Base-by-base conservation (phyloP, 1,140 invertebrate genomes). In the Drosophila kanapiae region DNA sequence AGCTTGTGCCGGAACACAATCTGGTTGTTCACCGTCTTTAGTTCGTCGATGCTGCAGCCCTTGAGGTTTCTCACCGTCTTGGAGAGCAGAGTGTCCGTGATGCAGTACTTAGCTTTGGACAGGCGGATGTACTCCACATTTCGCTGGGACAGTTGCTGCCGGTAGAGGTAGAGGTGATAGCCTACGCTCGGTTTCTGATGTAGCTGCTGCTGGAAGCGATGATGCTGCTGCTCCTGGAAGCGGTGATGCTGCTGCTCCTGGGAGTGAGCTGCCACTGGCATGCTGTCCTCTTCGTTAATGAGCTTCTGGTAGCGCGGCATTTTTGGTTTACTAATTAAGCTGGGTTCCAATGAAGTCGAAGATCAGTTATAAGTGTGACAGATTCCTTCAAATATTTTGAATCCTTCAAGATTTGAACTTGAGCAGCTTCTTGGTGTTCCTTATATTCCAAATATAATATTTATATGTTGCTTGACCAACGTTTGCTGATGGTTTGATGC, bases 41-140 rank as follows among this genome's bases (percentile, higher is more conserved):
- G 54, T 1, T 91, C 90, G 29, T 91, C 90, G 6, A 75, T 29
- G 58, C 53, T 83, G 85, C 80, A 81, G 27, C 75, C 75, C 7
- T 90, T 75, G 10, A 91, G 51, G 48, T 91, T 90, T 29, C 78
- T 78, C 48, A 91, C 77, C 6, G 79, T 91, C 33, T 86, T 81
- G 45, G 71, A 65, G 63, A 91, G 53, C 29, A 91, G 64, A 4
- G 80, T 84, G 48, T 91, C 90, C 29, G 90, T 91, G 38, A 91
- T 90, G 37, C 78, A 81, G 59, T 91, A 86, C 72, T 91, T 91
- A 35, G 90, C 82, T 51, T 86, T 86, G 31, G 85, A 78, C 40
- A 91, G 45, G 29, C 90, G 75, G 53, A 86, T 83, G 11, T 85
- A 88, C 43, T 87, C 83, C 42, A 85, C 79, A 13, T 91, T 83